A percentile compares a stretch with the other conserved stretches of the same genome.
Conservation (phyloP, 2,113 vertebrate genomes). For the Pantherophis guttatus region DNA sequence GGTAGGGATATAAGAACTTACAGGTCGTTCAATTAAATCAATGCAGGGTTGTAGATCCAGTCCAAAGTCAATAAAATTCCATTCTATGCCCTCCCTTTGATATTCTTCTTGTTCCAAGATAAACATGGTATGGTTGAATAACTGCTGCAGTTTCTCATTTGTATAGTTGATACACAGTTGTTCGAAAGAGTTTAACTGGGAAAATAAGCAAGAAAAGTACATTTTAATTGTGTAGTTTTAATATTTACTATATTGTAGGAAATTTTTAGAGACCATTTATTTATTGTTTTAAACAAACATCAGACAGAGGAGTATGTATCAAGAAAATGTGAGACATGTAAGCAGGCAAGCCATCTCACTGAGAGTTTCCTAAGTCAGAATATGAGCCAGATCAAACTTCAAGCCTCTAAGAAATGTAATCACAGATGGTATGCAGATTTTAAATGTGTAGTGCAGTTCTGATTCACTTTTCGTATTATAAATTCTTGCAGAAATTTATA, state of each 20-base stretch:
- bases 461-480: rapidly evolving
- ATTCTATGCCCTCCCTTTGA: constrained; percentile 96
- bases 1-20: constrained; percentile 60
- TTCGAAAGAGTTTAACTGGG: constrained; percentile 96
- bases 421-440: background rate
- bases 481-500: background rate
- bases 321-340: background rate
- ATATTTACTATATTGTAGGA: background rate
- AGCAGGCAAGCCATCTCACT: background rate
- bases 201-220: background rate
- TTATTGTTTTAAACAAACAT: background rate
- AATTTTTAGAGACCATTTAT: background rate
- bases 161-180: constrained; percentile 99
- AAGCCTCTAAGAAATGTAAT: background rate
- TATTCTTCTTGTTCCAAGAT: constrained; percentile 98
- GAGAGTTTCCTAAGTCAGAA: background rate
- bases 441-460: background rate
- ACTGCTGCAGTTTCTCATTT: constrained; percentile 97
- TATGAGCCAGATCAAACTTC: background rate
- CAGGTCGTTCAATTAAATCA: constrained; percentile 92
- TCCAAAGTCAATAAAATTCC: constrained; percentile 99
- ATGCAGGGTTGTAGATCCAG: constrained; percentile 97
- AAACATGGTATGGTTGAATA: constrained; percentile 99
- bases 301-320: background rate
- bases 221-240: background rate